Conservation (phyloP, 1,140 invertebrate species). For the Agraylea sexmaculata region DNA sequence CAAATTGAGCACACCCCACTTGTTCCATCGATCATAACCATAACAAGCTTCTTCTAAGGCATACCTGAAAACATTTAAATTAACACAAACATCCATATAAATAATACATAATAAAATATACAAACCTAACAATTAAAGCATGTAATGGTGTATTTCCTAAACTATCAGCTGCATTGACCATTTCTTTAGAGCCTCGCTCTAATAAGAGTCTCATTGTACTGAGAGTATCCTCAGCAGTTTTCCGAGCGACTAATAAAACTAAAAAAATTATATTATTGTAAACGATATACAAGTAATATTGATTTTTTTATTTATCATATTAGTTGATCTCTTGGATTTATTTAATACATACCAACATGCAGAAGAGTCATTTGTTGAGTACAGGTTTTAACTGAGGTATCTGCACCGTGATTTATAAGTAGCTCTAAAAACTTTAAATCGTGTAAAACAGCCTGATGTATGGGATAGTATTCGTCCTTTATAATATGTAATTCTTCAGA, state of each 20-base stretch:
- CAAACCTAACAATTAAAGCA: slow-evolving; percentile 49
- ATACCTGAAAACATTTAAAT: slow-evolving; percentile 30
- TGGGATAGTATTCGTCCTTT: slow-evolving; percentile 65
- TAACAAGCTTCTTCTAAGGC: slow-evolving; percentile 58
- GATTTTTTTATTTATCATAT: too few species aligned
- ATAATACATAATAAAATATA: slow-evolving; percentile 1
- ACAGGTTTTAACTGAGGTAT: slow-evolving; percentile 53
- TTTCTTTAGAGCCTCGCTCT: slow-evolving; percentile 53
- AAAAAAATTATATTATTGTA: too few species aligned
- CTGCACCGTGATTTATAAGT: slow-evolving; percentile 51
- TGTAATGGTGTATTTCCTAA: slow-evolving; percentile 53
- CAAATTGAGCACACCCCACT: slow-evolving; percentile 59
- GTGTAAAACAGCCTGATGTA: slow-evolving; percentile 59
- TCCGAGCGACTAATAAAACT: slow-evolving; percentile 50
- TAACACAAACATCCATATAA: not conserved
- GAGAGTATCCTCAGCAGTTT: slow-evolving; percentile 57
- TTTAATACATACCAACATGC: slow-evolving; percentile 42
- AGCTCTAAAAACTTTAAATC: slow-evolving; percentile 54
- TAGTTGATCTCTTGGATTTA: not conserved
- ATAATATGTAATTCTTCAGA: slow-evolving; percentile 61
- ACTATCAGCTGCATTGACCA: slow-evolving; percentile 61
- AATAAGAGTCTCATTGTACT: slow-evolving; percentile 50
- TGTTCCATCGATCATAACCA: slow-evolving; percentile 58
- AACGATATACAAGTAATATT: too few species aligned
- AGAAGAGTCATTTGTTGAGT: slow-evolving; percentile 63